Conservation (phyloP, 2,113 vertebrate species). For the Xiphias gladius region DNA sequence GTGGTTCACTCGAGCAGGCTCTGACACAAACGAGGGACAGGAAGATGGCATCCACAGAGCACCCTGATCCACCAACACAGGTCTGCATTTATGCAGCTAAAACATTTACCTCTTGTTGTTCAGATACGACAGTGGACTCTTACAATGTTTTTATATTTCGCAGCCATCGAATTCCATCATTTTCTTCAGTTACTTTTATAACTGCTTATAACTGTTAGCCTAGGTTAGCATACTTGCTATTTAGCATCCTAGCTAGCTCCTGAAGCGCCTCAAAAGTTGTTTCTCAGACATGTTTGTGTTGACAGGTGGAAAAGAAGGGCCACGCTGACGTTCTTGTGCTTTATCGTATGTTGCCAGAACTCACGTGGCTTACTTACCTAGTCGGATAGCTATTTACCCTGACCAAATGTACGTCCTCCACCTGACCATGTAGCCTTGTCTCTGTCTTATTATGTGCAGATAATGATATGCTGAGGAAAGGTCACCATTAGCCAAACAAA, state of each 20-base stretch:
- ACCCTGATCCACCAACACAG: slow-evolving; percentile 79
- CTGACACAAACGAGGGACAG: slow-evolving; percentile 6
- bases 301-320: slow-evolving; percentile 47
- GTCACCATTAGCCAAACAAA: slow-evolving; percentile 49
- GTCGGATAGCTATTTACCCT: not conserved
- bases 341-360: not conserved
- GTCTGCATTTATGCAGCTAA: slow-evolving; percentile 61
- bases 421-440: not conserved
- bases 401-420: not conserved
- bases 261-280: slow-evolving; percentile 62
- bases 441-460: slow-evolving; percentile 6
- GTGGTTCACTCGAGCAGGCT: slow-evolving; percentile 34
- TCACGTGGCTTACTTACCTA: not conserved
- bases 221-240: slow-evolving; percentile 60
- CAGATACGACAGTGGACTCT: not conserved
- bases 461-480: slow-evolving; percentile 34
- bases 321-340: not conserved
- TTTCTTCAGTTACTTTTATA: not conserved
- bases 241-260: slow-evolving; percentile 64
- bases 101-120: not conserved
- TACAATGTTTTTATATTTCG: not conserved
- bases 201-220: not conserved
- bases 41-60: slow-evolving; percentile 85
- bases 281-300: slow-evolving; percentile 41
- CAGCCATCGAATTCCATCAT: not conserved